phyloP scores from a whole-genome alignment of 1,140 invertebrate species.

The Ylistrum balloti region DNA sequence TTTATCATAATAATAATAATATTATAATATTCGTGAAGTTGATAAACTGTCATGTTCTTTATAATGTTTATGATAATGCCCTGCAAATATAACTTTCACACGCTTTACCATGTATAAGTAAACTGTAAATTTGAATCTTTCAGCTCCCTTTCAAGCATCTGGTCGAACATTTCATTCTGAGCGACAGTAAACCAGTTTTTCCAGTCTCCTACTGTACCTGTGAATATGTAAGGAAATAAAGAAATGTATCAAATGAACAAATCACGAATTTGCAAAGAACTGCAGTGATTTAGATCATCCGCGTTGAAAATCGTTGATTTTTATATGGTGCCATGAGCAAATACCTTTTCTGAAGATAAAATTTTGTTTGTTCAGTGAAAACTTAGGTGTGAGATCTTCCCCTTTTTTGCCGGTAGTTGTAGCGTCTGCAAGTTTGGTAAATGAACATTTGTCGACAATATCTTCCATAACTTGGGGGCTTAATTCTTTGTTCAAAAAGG shows the following conservation, averaged over 20 bases:
- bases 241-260: not conserved
- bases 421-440: not conserved
- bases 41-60: too few relatives aligned
- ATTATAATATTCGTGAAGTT: too few relatives aligned
- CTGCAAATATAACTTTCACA: too few relatives aligned
- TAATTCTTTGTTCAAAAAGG: constrained; percentile 6
- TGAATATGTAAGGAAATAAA: not conserved
- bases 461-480: not conserved
- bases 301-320: too few relatives aligned
- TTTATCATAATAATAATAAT: too few relatives aligned
- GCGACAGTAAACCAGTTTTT: constrained; percentile 14
- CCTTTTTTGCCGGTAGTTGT: not conserved
- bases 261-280: too few relatives aligned
- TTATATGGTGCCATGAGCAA: too few relatives aligned
- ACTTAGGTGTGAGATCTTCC: not conserved
- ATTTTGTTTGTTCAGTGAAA: not conserved
- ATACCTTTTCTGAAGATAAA: constrained; percentile 2
- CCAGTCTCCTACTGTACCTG: constrained; percentile 17
- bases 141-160: not conserved
- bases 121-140: not conserved
- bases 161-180: not conserved
- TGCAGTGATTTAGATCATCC: not conserved
- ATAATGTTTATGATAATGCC: too few relatives aligned
- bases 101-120: not conserved
- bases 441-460: not conserved